Evolutionary conservation across 1,140 invertebrate species (phyloP).

Genomic region (Pseudoatta argentina): DNA sequence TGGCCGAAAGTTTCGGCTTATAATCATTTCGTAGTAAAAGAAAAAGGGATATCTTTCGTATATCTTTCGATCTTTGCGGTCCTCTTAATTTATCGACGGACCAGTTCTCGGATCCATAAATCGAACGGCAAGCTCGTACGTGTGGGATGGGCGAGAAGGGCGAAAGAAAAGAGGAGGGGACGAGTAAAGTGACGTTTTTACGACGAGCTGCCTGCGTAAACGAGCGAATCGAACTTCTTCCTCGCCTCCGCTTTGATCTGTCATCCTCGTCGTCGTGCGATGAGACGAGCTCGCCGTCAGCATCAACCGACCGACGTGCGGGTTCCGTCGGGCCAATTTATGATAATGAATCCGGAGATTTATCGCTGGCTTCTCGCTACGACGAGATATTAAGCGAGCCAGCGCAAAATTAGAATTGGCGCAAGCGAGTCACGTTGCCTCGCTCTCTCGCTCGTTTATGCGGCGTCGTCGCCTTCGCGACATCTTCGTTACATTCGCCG

Average conservation of each 20-base stretch:
- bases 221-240: constrained; percentile 72
- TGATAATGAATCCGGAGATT: constrained; percentile 80
- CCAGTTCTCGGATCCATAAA: constrained; percentile 63
- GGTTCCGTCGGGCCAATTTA: constrained; percentile 76
- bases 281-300: constrained; percentile 64
- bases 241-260: constrained; percentile 73
- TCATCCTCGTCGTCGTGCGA: constrained; percentile 63
- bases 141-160: constrained; percentile 24
- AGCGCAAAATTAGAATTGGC: constrained; percentile 78
- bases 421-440: constrained; percentile 58
- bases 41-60: constrained; percentile 52
- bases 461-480: constrained; percentile 45
- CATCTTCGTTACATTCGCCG: constrained; percentile 57
- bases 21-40: constrained; percentile 55
- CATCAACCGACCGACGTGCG: constrained; percentile 69
- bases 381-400: constrained; percentile 75
- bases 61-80: constrained; percentile 63
- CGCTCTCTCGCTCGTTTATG: constrained; percentile 18
- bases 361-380: constrained; percentile 75
- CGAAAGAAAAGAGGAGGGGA: constrained; percentile 39
- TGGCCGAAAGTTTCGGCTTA: constrained; percentile 50
- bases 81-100: constrained; percentile 58
- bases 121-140: constrained; percentile 47
- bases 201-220: constrained; percentile 68
- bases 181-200: constrained; percentile 65